Evolutionary conservation across 2,888 invertebrate genomes (phyloP), one percentile per base, ranked within the genome.

Genomic region (Dilophus febrilis): DNA sequence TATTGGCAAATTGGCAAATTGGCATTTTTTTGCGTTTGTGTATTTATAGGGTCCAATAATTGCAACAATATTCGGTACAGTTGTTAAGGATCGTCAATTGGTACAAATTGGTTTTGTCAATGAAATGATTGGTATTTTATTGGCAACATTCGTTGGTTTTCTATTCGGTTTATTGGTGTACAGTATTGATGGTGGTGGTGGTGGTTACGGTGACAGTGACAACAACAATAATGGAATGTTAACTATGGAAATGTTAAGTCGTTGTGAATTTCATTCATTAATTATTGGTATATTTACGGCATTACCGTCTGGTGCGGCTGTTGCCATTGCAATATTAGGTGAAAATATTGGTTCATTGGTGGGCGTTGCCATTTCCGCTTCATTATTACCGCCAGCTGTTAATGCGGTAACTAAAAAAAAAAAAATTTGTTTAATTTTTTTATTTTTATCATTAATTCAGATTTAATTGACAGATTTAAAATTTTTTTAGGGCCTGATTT

Each of bases 291-390:
- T 74, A 5, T 61, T 82, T 28, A 72, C 82, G n/a, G 84, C 84
- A 0, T 57, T 83, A 22, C 75, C 82, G 1, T 81, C 81, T 1
- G 84, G 84, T 1, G 80, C 78, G 1, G 83, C 79, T 1, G 81
- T 82, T 6, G 81, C 83, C 1, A 61, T 84, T 36, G 78, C 80
- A 2, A 70, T 84, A 11, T 61, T 85, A n/a, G 80, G 82, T 28
- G 81, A 80, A 40, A 80, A 84, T 57, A 72, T 78, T 4, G 77
- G 80, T 1, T 82, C 82, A 1, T 60, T 84, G 7, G 82, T 83
- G 1, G 84, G 84, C 4, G 84, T 84, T 5, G 84, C 84, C 4
- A 84, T 85, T 49, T 84, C 84, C 0, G 82, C 82, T 0, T 82
- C 84, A 0, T 58, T 85, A 13, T 61, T 84, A 42, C 84, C 84